Evolutionary conservation across 92 coral and sea anemone genomes (phyloP).

Genomic region (Isaurus tuberculatus): DNA sequence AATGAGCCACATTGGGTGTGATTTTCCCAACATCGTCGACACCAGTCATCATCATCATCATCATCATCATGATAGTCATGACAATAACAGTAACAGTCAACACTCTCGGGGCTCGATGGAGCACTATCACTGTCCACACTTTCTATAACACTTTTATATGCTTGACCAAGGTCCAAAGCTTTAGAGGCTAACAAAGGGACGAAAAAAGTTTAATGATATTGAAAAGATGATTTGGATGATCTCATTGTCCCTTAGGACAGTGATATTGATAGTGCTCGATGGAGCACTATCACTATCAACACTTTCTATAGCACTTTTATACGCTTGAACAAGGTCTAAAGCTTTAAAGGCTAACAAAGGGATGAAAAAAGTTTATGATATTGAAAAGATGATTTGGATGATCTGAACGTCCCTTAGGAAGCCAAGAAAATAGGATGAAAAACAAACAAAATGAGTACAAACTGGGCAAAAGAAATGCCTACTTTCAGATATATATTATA

Average conservation of each 20-base stretch:
- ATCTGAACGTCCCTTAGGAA: no score
- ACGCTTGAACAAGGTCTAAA: slow-evolving; percentile 41
- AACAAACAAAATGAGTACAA: no score
- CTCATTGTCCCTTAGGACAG: no score
- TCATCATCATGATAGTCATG: neutral
- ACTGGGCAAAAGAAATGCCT: no score
- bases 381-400: no score
- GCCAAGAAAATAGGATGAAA: no score
- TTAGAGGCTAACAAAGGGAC: slow-evolving; percentile 36
- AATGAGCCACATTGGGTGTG: neutral
- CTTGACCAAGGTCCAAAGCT: slow-evolving; percentile 46
- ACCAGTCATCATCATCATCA: neutral
- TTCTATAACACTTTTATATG: slow-evolving; percentile 33
- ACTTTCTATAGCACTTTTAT: slow-evolving; percentile 30
- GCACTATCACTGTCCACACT: slow-evolving; percentile 26
- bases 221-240: no score
- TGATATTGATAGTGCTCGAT: no score
- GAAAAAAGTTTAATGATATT: neutral
- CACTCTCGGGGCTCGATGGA: slow-evolving; percentile 50
- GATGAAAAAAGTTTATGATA: neutral
- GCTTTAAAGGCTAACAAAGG: slow-evolving; percentile 45
- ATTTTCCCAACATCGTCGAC: slow-evolving; percentile 19
- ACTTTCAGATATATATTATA: no score
- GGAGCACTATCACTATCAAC: slow-evolving; percentile 30
- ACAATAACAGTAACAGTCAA: slow-evolving; percentile 29